Percentiles rank a stretch among this genome's conserved stretches.
These are phyloP conservation scores for Meloidogyne hapla DNA, from an alignment of 1,140 invertebrate genomes.

Conservation along the genomic window DNA sequence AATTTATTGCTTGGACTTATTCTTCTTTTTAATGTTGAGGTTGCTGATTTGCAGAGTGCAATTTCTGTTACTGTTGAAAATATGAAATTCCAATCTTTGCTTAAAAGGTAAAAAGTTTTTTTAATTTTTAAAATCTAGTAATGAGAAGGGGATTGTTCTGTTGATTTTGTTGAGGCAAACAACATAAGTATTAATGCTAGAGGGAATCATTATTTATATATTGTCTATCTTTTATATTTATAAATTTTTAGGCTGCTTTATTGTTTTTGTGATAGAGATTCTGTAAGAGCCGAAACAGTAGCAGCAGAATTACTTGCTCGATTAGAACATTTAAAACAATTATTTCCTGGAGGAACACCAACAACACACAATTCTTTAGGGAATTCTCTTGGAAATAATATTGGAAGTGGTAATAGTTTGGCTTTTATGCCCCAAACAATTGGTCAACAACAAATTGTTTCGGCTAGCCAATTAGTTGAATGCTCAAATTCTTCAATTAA, in stretches of 20 bases:
- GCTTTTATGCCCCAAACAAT: conserved; percentile 7
- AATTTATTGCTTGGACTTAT: conserved; percentile 46
- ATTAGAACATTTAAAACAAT: conserved; percentile 29
- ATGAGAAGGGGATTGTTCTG: no score
- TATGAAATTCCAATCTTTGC: conserved; percentile 32
- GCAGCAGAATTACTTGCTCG: conserved; percentile 24
- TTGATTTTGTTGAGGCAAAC: no score
- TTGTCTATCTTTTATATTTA: no score
- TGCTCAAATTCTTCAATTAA: neutral
- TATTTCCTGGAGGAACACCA: neutral
- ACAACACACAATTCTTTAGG: neutral
- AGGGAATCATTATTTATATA: no score
- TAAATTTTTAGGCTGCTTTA: conserved; percentile 25
- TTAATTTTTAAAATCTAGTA: neutral
- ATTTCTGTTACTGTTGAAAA: conserved; percentile 41
- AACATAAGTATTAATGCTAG: no score
- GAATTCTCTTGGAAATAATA: neutral
- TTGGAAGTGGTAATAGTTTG: conserved; percentile 4
- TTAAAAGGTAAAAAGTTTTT: conserved; percentile 29
- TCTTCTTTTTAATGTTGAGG: conserved; percentile 40
- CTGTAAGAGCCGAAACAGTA: conserved; percentile 14
- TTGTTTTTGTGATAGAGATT: conserved; percentile 28
- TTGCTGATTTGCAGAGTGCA: conserved; percentile 36
- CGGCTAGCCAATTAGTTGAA: conserved; percentile 5
- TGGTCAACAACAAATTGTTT: neutral